phyloP scores from a whole-genome alignment of 2,113 vertebrate genomes.

The Sinocyclocheilus maitianheensis region DNA sequence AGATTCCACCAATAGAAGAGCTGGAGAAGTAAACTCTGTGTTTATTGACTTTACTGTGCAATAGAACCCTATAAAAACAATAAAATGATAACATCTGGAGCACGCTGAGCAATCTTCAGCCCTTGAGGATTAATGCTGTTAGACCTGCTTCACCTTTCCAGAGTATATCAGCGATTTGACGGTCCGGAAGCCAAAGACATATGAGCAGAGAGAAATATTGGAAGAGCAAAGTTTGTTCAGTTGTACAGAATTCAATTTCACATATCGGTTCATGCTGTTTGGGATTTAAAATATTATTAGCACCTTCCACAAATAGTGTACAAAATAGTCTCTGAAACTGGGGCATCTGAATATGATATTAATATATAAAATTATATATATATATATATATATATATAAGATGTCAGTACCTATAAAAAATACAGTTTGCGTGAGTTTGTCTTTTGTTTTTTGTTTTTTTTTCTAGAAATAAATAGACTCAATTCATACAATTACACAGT shows the following conservation, averaged over 20 bases:
- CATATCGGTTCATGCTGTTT: constrained; percentile 29
- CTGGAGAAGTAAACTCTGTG: constrained; percentile 53
- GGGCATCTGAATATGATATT: no score
- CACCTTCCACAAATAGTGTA: no score
- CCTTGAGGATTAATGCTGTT: constrained; percentile 45
- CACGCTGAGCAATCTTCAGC: constrained; percentile 30
- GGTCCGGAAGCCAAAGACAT: background rate
- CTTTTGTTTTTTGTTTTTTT: no score
- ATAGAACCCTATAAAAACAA: constrained; percentile 38
- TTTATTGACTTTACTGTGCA: constrained; percentile 45
- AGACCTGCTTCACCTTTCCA: constrained; percentile 35
- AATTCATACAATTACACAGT: no score
- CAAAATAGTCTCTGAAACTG: no score
- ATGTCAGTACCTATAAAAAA: no score
- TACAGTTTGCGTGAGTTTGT: no score
- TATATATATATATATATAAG: no score
- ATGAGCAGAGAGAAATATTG: constrained; percentile 33
- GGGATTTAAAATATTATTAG: constrained; percentile 1
- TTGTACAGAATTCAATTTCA: constrained; percentile 33
- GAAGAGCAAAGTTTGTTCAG: background rate
- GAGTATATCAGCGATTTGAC: constrained; percentile 25
- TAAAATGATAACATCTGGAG: constrained; percentile 49
- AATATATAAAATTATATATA: no score
- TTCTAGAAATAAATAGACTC: no score
- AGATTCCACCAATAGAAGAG: constrained; percentile 50